These are phyloP conservation scores for Hucho hucho DNA, from an alignment of 2,113 vertebrate genomes.

Conservation along the genomic window DNA sequence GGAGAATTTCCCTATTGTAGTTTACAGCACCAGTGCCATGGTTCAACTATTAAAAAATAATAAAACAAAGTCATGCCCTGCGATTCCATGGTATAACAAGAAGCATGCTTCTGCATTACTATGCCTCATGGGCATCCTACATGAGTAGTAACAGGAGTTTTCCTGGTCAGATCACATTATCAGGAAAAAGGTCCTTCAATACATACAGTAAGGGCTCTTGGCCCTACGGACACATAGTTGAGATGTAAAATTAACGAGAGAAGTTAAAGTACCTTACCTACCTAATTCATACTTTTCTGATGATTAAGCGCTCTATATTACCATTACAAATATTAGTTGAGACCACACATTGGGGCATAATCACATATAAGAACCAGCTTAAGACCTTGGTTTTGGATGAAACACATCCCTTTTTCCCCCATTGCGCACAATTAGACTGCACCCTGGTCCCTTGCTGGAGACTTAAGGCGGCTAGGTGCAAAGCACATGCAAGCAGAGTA, in stretches of 20 bases:
- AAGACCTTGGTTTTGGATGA: neutral
- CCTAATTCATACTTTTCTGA: no score
- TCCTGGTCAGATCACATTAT: neutral
- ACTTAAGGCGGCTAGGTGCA: neutral
- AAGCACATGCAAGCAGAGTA: neutral
- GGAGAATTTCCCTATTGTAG: neutral
- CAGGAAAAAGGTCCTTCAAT: no score
- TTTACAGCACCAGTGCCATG: neutral
- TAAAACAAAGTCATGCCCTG: neutral
- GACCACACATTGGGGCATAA: neutral
- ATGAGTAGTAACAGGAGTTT: neutral
- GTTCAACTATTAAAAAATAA: neutral
- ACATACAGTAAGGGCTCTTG: no score
- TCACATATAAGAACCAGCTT: neutral
- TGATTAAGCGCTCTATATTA: neutral
- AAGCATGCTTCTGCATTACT: neutral
- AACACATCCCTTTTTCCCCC: no score
- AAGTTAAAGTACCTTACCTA: no score
- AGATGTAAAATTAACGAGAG: no score
- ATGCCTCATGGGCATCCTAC: neutral
- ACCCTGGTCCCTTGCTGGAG: neutral
- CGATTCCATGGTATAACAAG: neutral
- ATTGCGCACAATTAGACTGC: neutral
- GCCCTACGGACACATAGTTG: no score
- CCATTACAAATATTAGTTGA: neutral